phyloP scores from a whole-genome alignment of 2,888 invertebrate genomes.

The Ennomos erosarius region DNA sequence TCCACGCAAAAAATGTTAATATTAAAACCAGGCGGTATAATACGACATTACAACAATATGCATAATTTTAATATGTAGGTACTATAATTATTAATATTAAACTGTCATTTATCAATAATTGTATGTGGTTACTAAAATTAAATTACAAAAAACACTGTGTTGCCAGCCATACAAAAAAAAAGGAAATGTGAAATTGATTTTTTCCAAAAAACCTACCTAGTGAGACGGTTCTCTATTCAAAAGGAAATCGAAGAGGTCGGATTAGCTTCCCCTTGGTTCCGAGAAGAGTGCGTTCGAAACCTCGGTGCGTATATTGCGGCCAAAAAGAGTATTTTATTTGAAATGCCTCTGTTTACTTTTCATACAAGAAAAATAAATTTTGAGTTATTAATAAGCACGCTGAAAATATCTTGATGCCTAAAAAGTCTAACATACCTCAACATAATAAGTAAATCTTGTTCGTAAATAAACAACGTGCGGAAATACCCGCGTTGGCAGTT shows the following conservation, averaged over 20 bases:
- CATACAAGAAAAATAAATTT: conserved; percentile 1
- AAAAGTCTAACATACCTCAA: too few relatives aligned
- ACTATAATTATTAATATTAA: too few relatives aligned
- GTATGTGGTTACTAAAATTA: too few relatives aligned
- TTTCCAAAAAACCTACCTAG: conserved; percentile 25
- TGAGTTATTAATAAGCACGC: too few relatives aligned
- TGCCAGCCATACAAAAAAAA: conserved; percentile 10
- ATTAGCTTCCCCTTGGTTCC: conserved; percentile 45
- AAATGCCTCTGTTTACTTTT: conserved; percentile 29
- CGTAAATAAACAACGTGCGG: too few relatives aligned
- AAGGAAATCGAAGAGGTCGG: conserved; percentile 47
- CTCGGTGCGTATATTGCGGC: conserved; percentile 28
- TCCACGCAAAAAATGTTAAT: too few relatives aligned
- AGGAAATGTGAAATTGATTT: conserved; percentile 12
- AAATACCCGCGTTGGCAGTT: neutral
- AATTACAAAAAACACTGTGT: neutral
- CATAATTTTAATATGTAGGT: too few relatives aligned
- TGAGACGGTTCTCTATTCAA: conserved; percentile 38
- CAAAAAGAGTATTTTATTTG: conserved; percentile 35
- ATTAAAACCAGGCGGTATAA: too few relatives aligned
- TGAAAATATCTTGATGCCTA: too few relatives aligned
- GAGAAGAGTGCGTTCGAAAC: conserved; percentile 44
- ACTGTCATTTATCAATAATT: too few relatives aligned
- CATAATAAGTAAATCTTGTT: too few relatives aligned
- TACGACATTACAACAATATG: too few relatives aligned